Evolutionary conservation across 2,797 vertebrate genomes (phyloP).

Genomic region (Anableps anableps): DNA sequence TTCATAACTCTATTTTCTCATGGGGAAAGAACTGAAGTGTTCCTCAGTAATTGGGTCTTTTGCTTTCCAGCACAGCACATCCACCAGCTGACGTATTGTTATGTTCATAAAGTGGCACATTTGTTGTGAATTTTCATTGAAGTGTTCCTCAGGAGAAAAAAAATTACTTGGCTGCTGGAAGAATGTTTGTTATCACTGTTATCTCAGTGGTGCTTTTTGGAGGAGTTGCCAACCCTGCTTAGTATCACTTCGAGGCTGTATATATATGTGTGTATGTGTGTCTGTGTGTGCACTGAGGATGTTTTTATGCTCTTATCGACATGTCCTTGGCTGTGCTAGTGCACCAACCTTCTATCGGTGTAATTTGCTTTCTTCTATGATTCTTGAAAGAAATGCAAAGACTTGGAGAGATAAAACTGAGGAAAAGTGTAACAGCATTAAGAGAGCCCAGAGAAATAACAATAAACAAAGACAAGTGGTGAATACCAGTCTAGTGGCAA

Average conservation of each 20-base stretch:
- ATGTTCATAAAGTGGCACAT: conserved; percentile 75
- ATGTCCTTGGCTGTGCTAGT: conserved; percentile 74
- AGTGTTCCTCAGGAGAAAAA: conserved; percentile 73
- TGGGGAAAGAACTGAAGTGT: conserved; percentile 65
- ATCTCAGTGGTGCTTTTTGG: conserved; percentile 77
- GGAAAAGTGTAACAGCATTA: conserved; percentile 8
- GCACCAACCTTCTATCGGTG: conserved; percentile 61
- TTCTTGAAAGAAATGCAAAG: conserved; percentile 47
- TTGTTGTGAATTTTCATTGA: conserved; percentile 75
- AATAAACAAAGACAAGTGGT: conserved; percentile 1
- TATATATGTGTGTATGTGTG: conserved; percentile 29
- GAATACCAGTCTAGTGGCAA: conserved; percentile 3
- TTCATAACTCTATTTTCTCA: conserved; percentile 56
- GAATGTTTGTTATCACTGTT: conserved; percentile 80
- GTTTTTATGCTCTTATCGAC: conserved; percentile 74
- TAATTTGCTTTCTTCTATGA: conserved; percentile 70
- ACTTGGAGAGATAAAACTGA: conserved; percentile 30
- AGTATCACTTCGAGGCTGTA: conserved; percentile 68
- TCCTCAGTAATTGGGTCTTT: conserved; percentile 73
- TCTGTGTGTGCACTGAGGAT: conserved; percentile 62
- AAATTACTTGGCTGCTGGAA: conserved; percentile 72
- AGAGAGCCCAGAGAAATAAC: conserved; percentile 19
- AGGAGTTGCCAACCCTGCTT: conserved; percentile 76
- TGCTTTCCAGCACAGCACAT: conserved; percentile 58
- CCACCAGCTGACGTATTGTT: conserved; percentile 73